Evolutionary conservation across 2,113 vertebrate genomes (phyloP), one percentile per base, ranked within the genome.

Genomic region (Brachyhypopomus occidentalis): DNA sequence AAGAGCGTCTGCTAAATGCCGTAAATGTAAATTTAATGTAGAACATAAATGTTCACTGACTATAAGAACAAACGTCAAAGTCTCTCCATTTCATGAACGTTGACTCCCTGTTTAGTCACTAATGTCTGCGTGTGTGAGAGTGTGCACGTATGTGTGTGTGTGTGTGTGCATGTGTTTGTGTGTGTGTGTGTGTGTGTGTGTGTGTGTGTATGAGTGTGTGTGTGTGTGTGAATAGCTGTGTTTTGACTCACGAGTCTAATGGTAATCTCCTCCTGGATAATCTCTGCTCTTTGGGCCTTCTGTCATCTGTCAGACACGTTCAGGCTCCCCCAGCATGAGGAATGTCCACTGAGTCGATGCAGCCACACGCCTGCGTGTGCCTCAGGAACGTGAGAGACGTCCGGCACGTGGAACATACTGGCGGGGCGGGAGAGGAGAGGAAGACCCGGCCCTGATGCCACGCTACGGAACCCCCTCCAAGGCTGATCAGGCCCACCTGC

Each of bases 201-300:
- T 0, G 45, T 23, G 4, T 41, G 41, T 52, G 2, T 22, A 3
- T 69, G 58, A 17, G 75, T 30, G 34, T 77, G 14, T 48, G 16
- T 78, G 22, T 19, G n/a, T 71, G 56, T 0, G 48, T 41, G 5
- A 48, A 34, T 72, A 48, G 36, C 66, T 72, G 77, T 8, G 8
- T 30, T 59, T 78, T 78, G 63, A 78, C 48, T 78, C 77, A 59
- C 41, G 66, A 70, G 34, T 70, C 66, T 41, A 70, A 70, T n/a
- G 38, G 27, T 52, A 14, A 52, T 52, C 45, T 52, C 45, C 45
- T 11, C 45, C 45, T 52, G 14, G 34, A 4, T 82, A 75, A 82
- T 77, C 73, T 48, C 55, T 1, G 38, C 60, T 77, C 41, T 38
- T 19, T 34, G 11, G 30, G 45, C 20, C 14, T 72, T 62, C 81